phyloP scores from a whole-genome alignment of 1,140 invertebrate genomes.

The Homalodisca vitripennis region DNA sequence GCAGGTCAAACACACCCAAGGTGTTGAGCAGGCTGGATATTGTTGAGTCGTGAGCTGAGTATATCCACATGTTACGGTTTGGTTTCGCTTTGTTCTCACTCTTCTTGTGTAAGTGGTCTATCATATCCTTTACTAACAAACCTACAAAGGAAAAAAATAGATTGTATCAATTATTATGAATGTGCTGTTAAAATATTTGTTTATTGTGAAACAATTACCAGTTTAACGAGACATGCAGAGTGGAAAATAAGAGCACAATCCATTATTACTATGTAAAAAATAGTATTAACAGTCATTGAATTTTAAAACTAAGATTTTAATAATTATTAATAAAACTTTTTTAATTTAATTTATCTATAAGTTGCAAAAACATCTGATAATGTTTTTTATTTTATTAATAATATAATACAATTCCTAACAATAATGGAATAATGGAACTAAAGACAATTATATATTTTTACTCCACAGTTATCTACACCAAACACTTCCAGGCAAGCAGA shows the following conservation, averaged over 20 bases:
- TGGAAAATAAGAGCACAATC: not conserved
- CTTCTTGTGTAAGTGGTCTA: conserved; percentile 56
- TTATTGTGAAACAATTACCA: not conserved
- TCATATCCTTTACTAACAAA: conserved; percentile 64
- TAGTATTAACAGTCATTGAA: not conserved
- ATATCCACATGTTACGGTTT: conserved; percentile 65
- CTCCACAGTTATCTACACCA: too few species aligned
- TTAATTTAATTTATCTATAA: too few species aligned
- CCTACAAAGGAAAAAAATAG: conserved; percentile 48
- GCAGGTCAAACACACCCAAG: conserved; percentile 68
- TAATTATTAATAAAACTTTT: too few species aligned
- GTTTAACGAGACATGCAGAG: not conserved
- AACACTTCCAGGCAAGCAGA: too few species aligned
- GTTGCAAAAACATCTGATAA: too few species aligned
- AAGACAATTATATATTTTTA: too few species aligned
- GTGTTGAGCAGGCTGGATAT: conserved; percentile 73
- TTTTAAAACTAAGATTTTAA: not conserved
- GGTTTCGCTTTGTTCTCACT: conserved; percentile 47
- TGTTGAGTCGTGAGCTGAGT: conserved; percentile 82
- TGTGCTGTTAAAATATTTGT: not conserved
- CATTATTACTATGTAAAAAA: not conserved
- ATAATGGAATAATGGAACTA: too few species aligned
- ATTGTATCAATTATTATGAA: not conserved
- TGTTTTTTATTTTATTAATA: too few species aligned
- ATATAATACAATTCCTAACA: too few species aligned